A percentile compares a stretch with the other conserved stretches of the same genome.
Evolutionary conservation across 2,888 invertebrate species (phyloP).

Genomic region (Rhaphigaster nebulosa): DNA sequence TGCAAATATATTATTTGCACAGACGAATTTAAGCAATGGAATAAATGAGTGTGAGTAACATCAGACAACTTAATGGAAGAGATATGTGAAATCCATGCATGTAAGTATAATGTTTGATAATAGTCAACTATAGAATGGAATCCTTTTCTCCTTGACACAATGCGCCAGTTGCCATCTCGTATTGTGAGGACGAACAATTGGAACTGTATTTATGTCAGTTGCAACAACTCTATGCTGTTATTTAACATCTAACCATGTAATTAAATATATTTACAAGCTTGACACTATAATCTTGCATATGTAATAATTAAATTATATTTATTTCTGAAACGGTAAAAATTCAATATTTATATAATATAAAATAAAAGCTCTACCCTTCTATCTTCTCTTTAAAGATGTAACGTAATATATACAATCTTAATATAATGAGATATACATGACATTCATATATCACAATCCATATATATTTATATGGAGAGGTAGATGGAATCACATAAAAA

Average conservation of each 20-base stretch:
- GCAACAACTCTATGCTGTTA: slow-evolving; percentile 9
- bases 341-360: too few relatives aligned
- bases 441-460: too few relatives aligned
- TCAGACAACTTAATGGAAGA: not conserved
- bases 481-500: too few relatives aligned
- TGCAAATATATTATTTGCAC: too few relatives aligned
- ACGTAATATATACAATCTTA: too few relatives aligned
- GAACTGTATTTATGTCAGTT: slow-evolving; percentile 41
- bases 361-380: too few relatives aligned
- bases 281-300: not conserved
- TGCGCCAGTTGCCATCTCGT: slow-evolving; percentile 24
- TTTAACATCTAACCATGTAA: not conserved
- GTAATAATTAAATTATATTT: not conserved
- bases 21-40: not conserved
- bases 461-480: too few relatives aligned
- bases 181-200: slow-evolving; percentile 20
- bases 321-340: too few relatives aligned
- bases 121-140: slow-evolving; percentile 44
- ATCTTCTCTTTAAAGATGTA: too few relatives aligned
- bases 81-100: slow-evolving; percentile 25
- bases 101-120: slow-evolving; percentile 49
- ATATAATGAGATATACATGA: too few relatives aligned
- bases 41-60: not conserved
- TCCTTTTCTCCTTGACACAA: slow-evolving; percentile 57
- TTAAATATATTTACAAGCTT: not conserved